Base-by-base conservation (phyloP, 2,888 invertebrate species). In the Peribatodes rhomboidaria region DNA sequence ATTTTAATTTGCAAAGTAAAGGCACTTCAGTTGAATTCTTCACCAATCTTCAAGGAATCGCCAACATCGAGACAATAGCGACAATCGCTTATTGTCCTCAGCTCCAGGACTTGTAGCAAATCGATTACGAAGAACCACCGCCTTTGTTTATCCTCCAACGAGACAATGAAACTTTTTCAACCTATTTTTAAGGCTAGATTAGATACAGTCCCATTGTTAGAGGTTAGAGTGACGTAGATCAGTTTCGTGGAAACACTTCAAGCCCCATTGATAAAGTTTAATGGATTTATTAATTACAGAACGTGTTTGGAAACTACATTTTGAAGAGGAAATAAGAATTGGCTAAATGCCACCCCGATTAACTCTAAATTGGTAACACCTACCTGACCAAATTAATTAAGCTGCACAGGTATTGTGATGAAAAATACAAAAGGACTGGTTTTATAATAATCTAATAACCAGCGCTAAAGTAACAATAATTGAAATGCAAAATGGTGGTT, bases 81-180 rank as follows among this genome's bases (percentile, higher is more conserved):
- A 82, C 86, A 88, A 88, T 87, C 75, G 82, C 72, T 80, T 84
- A 89, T 89, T 89, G 90, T 89, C 81, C 77, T 65, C 75, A 71
- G 71, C 76, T 82, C 88, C 87, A 82, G 80, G 86, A 83, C 68
- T 63, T 53, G 72, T 63, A 77, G 81, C 83, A 84, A 85, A 84
- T 80, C 80, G 80, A 74, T 78, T 89, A 84, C 88, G 80, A 77
- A 83, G 89, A 89, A 65, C 69, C 62, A 74, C 66, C 71, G 77
- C 77, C 82, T 85, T 89, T 89, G 88, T 91, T 85, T 85, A 82
- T 79, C 77, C 79, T 77, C 76, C 76, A 83, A 81, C 78, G 79
- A 85, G 80, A 89, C 87, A 88, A 89, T 88, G 80, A 80, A 72
- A 78, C 82, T 85, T 85, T 84, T 83, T 77, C 69, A 77, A 78